Evolutionary conservation across 2,797 vertebrate genomes (phyloP).

Genomic region (Phoxinus dragarum): DNA sequence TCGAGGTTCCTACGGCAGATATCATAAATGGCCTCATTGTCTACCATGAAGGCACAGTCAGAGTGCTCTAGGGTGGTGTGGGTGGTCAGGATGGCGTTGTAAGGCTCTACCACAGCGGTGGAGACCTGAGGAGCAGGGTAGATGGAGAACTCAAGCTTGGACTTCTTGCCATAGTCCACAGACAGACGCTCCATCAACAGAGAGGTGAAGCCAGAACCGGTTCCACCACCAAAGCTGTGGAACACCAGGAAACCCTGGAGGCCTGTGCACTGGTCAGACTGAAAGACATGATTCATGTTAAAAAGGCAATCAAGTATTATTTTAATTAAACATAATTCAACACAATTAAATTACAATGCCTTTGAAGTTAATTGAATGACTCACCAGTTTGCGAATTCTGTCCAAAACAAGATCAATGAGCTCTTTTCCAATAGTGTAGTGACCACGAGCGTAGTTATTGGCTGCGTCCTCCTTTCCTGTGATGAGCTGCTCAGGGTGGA

Average conservation of each 20-base stretch:
- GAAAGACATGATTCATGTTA: constrained; percentile 36
- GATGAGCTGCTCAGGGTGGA: constrained; percentile 24
- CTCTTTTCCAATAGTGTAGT: constrained; percentile 67
- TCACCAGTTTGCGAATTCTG: constrained; percentile 59
- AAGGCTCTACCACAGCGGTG: constrained; percentile 85
- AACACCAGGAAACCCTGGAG: constrained; percentile 75
- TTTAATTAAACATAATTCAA: constrained; percentile 6
- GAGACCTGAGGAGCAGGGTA: constrained; percentile 82
- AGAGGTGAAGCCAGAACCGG: constrained; percentile 81
- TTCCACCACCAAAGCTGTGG: constrained; percentile 29
- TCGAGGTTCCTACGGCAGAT: constrained; percentile 21
- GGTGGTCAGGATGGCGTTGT: constrained; percentile 78
- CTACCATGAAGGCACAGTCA: constrained; percentile 29
- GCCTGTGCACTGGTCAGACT: constrained; percentile 75
- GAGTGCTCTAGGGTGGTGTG: constrained; percentile 30
- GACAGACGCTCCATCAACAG: constrained; percentile 86
- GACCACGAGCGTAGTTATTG: constrained; percentile 61
- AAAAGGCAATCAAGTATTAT: neutral
- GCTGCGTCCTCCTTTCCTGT: constrained; percentile 20
- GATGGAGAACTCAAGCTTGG: constrained; percentile 21
- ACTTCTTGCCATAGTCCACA: constrained; percentile 77
- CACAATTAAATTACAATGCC: neutral
- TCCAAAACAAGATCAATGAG: constrained; percentile 66
- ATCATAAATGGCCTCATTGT: constrained; percentile 26
- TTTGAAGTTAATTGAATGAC: neutral